Evolutionary conservation across 1,140 invertebrate genomes (phyloP).

Genomic region (Maniola jurtina): DNA sequence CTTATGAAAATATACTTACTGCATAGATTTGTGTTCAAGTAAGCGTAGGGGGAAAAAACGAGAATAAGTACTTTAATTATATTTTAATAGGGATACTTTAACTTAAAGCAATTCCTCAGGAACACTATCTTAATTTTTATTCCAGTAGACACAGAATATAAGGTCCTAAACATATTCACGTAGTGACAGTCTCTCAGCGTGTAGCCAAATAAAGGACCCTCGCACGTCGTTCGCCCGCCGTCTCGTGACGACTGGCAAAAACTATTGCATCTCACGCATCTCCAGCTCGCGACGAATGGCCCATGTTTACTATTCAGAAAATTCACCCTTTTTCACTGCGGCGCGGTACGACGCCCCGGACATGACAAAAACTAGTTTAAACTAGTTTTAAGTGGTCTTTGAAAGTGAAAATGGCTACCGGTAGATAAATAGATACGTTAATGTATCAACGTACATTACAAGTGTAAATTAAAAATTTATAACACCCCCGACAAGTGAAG

Average conservation of each 20-base stretch:
- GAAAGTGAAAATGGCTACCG: conserved; percentile 1
- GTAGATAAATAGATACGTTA: not conserved
- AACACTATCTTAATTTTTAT: not conserved
- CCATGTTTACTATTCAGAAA: conserved; percentile 57
- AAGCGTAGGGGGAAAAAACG: too few species aligned
- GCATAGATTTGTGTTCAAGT: too few species aligned
- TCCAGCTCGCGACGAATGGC: conserved; percentile 29
- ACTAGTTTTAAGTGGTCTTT: not conserved
- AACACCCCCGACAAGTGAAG: too few species aligned
- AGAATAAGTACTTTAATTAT: too few species aligned
- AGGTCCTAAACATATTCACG: conserved; percentile 18
- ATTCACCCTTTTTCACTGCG: conserved; percentile 35
- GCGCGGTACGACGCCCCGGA: conserved; percentile 8
- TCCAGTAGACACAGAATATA: not conserved
- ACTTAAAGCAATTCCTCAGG: too few species aligned
- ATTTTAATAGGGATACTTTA: too few species aligned
- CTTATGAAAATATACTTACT: too few species aligned
- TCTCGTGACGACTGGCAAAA: conserved; percentile 39
- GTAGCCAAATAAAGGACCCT: conserved; percentile 40
- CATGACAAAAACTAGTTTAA: conserved; percentile 12
- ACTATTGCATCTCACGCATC: conserved; percentile 43
- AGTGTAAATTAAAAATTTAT: too few species aligned
- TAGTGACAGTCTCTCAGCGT: conserved; percentile 38
- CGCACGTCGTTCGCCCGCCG: not conserved
- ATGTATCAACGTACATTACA: not conserved